phyloP scores from a whole-genome alignment of 2,888 invertebrate genomes.

The Hemaris fuciformis region DNA sequence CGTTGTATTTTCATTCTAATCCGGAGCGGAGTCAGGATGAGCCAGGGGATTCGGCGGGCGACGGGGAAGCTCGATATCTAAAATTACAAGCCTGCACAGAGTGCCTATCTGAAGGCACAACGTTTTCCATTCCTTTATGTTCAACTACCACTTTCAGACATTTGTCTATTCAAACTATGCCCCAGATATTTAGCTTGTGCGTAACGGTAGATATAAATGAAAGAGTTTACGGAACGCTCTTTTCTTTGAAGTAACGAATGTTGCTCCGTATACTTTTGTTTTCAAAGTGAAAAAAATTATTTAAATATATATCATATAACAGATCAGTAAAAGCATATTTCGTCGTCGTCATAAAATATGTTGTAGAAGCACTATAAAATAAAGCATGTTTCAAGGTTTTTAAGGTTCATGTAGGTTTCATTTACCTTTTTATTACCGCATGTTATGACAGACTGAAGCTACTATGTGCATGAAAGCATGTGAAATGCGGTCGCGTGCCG shows the following conservation, averaged over 20 bases:
- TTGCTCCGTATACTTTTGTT: background rate
- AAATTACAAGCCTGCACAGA: constrained; percentile 76
- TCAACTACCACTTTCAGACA: constrained; percentile 74
- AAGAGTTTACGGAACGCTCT: constrained; percentile 28
- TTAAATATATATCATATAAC: background rate
- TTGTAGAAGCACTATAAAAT: constrained; percentile 5
- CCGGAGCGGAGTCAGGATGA: constrained; percentile 59
- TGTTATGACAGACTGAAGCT: constrained; percentile 47
- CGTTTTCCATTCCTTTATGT: constrained; percentile 70
- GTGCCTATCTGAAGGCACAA: constrained; percentile 71
- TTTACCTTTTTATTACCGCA: constrained; percentile 14
- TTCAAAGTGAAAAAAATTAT: background rate
- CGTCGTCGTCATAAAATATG: background rate
- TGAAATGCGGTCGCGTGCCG: constrained; percentile 65
- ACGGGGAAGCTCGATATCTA: constrained; percentile 70
- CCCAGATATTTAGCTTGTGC: constrained; percentile 48
- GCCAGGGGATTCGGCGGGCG: constrained; percentile 51
- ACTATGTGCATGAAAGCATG: constrained; percentile 43
- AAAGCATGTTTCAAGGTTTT: constrained; percentile 7
- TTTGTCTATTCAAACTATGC: constrained; percentile 66
- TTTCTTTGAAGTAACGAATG: constrained; percentile 6
- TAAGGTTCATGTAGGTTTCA: constrained; percentile 5
- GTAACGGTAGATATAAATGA: constrained; percentile 38
- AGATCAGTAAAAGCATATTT: background rate
- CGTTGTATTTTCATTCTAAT: constrained; percentile 78